Evolutionary conservation across 2,113 vertebrate species (phyloP), one percentile per base, ranked within the genome.

Genomic region (Amphiprion percula): DNA sequence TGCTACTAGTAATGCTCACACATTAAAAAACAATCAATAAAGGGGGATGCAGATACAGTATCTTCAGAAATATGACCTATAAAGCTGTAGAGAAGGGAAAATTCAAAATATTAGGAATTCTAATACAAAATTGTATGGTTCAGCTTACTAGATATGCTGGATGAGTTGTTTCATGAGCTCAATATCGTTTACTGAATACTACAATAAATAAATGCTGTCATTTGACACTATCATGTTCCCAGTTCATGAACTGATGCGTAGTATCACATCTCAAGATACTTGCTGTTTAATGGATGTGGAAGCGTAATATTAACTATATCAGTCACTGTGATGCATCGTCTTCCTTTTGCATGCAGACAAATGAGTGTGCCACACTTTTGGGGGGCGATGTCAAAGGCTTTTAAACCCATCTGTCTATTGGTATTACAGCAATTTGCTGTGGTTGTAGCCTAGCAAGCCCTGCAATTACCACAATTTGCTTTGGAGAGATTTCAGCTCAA

Each of bases 351-450:
- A 68, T 15, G 10, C 41, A 74, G 70, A 73, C 14, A 68, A 63
- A 47, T 3, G 4, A 77, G 24, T 41, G 50, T 14, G 33, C 23
- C 1, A 72, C 10, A 55, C 5, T 49, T n/a, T 52, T 12, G 1
- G 23, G 8, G 28, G 24, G 1, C 12, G 8, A 23, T 30, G 24
- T 23, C 39, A 65, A 79, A 65, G 11, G 68, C 62, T 79, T 80
- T 83, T 69, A 73, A 47, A 58, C n/a, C 41, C 50, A 67, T 71
- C 62, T 76, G 55, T 54, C 59, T 14, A 39, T 28, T 82, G 47
- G 54, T 69, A 83, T 80, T 50, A 64, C 28, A 66, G 49, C 30
- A 72, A 82, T 76, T 74, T 78, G 19, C 60, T 62, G 23, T 61
- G 39, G 62, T 66, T 75, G 39, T 59, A 65, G 65, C 28, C 30